These are phyloP conservation scores for Microctenopoma stevenorrisi DNA, from an alignment of 2,797 vertebrate genomes.

Conservation along the genomic window DNA sequence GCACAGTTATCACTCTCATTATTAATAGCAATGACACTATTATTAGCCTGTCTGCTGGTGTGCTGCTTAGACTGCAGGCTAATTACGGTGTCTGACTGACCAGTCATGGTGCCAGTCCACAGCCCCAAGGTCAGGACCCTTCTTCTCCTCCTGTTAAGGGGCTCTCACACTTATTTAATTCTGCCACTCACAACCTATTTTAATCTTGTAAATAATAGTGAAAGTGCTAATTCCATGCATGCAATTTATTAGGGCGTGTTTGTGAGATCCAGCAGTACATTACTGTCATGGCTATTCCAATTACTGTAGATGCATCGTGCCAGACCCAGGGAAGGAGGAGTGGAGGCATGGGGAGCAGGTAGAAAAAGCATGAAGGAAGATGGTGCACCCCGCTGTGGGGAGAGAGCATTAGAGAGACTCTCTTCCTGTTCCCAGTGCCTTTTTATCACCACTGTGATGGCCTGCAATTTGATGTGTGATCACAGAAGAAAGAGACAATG, in stretches of 20 bases:
- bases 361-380: constrained; percentile 35
- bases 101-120: constrained; percentile 62
- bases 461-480: constrained; percentile 61
- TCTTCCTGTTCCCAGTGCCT: constrained; percentile 43
- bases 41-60: constrained; percentile 71
- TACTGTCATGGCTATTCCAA: constrained; percentile 90
- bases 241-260: constrained; percentile 89
- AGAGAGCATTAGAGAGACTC: constrained; percentile 67
- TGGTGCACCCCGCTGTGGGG: constrained; percentile 61
- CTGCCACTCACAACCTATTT: constrained; percentile 87
- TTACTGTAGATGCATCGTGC: constrained; percentile 85
- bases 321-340: constrained; percentile 38
- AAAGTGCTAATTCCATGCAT: constrained; percentile 85
- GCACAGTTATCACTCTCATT: constrained; percentile 78
- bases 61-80: constrained; percentile 67
- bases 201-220: constrained; percentile 86
- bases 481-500: constrained; percentile 34
- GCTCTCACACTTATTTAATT: constrained; percentile 84
- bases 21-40: constrained; percentile 81
- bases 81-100: constrained; percentile 74
- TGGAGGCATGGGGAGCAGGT: constrained; percentile 45
- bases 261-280: constrained; percentile 82
- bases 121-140: constrained; percentile 70
- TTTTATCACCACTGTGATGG: constrained; percentile 67
- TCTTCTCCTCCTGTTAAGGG: constrained; percentile 65